Base-by-base conservation (phyloP, 2,888 invertebrate species). In the Drosophila villosipedis region DNA sequence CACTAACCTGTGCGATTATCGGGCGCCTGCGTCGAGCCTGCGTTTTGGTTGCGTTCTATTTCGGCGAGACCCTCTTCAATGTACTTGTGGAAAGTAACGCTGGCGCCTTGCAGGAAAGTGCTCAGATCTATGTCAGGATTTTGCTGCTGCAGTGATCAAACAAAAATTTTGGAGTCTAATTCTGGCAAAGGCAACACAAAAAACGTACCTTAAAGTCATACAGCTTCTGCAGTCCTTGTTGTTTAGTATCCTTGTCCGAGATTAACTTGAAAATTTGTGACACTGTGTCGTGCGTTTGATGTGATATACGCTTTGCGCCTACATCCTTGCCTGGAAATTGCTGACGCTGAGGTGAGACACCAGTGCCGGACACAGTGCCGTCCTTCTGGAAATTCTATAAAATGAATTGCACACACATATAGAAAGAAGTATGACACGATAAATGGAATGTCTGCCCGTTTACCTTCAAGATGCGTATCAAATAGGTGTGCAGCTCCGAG, bases 241-340 rank as follows among this genome's bases (percentile, higher is more conserved):
- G 95, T 4, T 97, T 97, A 74, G 97, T 97, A 77, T 98, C 97
- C 93, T 97, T 98, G 55, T 96, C 96, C 47, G 98, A 98, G 89
- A 98, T 98, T 87, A 98, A 96, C 93, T 97, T 97, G 86, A 98
- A 97, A 89, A 98, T 98, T 89, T 97, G 96, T 0, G 97, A 96
- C 70, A 99, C 94, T 82, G 96, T 96, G 78, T 97, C 97, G 91
- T 98, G 97, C n/a, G 96, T 96, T 25, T 95, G 95, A 87, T 97
- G 96, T 5, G 97, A 96, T 70, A 97, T 94, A 0, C 95, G 94
- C 92, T 95, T 94, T 53, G 94, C 93, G 74, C 94, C 91, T 25
- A 91, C 69, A 92, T 93, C 90, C 92, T 93, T 92, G 83, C 93
- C 80, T 31, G 90, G 83, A 37, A 76, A 73, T 31, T 69, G 80